Conservation (phyloP, 1,140 invertebrate genomes). For the Brachystomella parvula region DNA sequence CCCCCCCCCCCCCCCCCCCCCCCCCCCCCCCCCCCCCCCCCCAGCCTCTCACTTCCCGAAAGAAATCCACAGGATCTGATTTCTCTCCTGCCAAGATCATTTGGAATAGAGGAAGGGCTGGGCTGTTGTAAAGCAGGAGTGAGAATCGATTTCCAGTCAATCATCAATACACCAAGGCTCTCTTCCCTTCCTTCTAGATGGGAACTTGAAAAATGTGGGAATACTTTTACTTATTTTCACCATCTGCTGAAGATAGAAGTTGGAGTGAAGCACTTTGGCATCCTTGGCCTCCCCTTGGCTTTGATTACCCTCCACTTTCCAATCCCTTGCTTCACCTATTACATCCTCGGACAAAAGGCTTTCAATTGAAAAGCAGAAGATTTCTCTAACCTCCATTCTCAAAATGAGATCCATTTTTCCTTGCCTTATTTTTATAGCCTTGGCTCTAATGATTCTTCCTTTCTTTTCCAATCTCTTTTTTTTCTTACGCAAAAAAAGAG, state of each 20-base stretch:
- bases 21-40: not conserved
- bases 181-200: too few species aligned
- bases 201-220: too few species aligned
- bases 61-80: not conserved
- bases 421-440: not conserved
- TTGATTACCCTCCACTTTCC: not conserved
- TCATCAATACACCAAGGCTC: slow-evolving; percentile 24
- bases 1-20: not conserved
- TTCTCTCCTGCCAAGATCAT: not conserved
- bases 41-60: not conserved
- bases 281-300: not conserved
- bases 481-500: too few species aligned
- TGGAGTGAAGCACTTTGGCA: not conserved
- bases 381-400: not conserved
- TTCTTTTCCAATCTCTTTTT: not conserved
- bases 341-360: not conserved
- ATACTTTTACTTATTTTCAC: too few species aligned
- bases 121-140: not conserved
- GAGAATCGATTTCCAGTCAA: slow-evolving; percentile 32
- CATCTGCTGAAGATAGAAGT: not conserved
- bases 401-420: not conserved
- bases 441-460: not conserved
- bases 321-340: not conserved
- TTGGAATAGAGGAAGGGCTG: too few species aligned
- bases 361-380: not conserved